Percentiles rank a stretch among this genome's conserved stretches.
These are phyloP conservation scores for Eulemur rubriventer DNA, from an alignment of 2,797 vertebrate species.

Conservation along the genomic window DNA sequence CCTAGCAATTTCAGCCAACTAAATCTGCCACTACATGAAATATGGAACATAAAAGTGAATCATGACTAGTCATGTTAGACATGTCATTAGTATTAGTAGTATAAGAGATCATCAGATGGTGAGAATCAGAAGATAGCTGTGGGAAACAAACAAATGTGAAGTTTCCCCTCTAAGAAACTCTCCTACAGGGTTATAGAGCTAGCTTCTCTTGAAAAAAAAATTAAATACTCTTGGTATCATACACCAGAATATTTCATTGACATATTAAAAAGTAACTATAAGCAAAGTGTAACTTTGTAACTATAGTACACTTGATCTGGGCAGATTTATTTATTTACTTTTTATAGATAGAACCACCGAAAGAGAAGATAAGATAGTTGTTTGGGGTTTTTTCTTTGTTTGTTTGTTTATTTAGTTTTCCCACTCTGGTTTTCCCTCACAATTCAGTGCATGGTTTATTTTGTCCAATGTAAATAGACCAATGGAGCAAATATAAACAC, in stretches of 20 bases:
- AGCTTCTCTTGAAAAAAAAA: neutral
- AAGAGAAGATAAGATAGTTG: neutral
- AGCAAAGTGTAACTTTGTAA: neutral
- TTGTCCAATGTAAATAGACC: conserved; percentile 1
- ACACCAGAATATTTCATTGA: neutral
- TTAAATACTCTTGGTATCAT: neutral
- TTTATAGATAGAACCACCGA: neutral
- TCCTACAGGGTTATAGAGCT: neutral
- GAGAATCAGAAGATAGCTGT: neutral
- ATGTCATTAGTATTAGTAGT: neutral
- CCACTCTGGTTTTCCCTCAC: neutral
- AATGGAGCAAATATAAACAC: neutral
- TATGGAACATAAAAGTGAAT: neutral
- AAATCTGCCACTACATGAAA: neutral
- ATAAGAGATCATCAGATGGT: neutral
- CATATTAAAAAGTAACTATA: neutral
- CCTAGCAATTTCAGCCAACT: neutral
- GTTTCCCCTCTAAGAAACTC: neutral
- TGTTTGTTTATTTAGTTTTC: neutral
- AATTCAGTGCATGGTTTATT: neutral
- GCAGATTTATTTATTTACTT: neutral
- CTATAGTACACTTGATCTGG: neutral
- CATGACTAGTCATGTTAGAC: neutral
- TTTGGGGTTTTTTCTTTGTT: neutral
- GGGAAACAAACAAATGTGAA: neutral